Base-by-base conservation (phyloP, 1,140 invertebrate genomes). In the Penaeus indicus region DNA sequence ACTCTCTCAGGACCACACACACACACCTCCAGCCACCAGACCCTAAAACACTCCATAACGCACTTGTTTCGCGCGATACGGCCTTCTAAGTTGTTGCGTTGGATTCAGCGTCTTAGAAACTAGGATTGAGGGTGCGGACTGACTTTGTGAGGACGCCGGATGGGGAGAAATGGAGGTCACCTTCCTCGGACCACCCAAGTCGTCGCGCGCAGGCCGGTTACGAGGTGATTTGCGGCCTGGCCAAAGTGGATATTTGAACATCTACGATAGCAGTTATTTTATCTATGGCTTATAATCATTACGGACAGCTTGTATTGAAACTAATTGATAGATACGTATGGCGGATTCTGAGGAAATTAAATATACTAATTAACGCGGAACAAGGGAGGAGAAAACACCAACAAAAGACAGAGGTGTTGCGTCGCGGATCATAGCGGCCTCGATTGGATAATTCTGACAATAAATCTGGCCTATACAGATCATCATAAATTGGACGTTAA, bases 1-100 rank as follows among this genome's bases (percentile, higher is more conserved):
- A 90, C 85, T 90, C 90, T 62, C 77, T 27, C 82, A 27, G 86
- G 90, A 90, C 90, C 90, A 90, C 90, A 90, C 90, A 90, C 90
- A 85, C 75, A 54, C 82, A 60, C 62, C 63, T 61, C 72, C 27
- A 61, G 27, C 77, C 90, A 67, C 83, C 83, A 69, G 80, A 81
- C 22, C 61, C 47, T 84, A 72, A 54, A 75, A 85, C 84, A 32
- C 80, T 47, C 78, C 63, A 61, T 90, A 90, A 38, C 90, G 67
- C 62, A 62, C 11, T 67, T 78, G 42, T 60, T 77, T 67, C 22
- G 16, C 54, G 21, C 62, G 1, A 54, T 79, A 86, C 27, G 18
- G 10, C 7, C 21, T 80, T 67, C 85, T 79, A 86, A 47, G 77
- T 54, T 67, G 77, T 78, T 62, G 62, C 75, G 21, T 62, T 54